phyloP scores from a whole-genome alignment of 2,797 vertebrate genomes.

The Labeo calbasu region DNA sequence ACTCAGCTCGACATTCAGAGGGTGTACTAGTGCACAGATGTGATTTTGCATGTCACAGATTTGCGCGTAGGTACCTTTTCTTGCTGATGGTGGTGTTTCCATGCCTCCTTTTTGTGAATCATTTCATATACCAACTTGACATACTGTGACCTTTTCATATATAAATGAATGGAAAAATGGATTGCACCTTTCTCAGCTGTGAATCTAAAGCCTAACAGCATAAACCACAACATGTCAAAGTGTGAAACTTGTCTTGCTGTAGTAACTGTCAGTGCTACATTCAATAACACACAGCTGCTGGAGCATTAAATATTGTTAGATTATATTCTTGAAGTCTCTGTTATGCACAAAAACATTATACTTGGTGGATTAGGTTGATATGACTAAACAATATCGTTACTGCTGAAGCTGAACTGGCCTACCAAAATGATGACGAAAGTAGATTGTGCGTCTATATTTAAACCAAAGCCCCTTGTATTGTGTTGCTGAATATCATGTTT shows the following conservation, averaged over 20 bases:
- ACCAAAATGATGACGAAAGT: neutral
- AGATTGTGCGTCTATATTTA: conserved; percentile 21
- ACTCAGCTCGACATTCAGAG: conserved; percentile 33
- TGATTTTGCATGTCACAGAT: conserved; percentile 52
- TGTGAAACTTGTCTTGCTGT: neutral
- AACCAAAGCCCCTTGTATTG: conserved; percentile 42
- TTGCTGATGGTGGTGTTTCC: neutral
- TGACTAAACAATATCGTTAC: neutral
- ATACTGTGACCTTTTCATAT: conserved; percentile 35
- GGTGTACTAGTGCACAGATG: conserved; percentile 36
- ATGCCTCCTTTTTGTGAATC: neutral
- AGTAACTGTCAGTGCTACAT: neutral
- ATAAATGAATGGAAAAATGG: neutral
- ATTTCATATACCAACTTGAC: neutral
- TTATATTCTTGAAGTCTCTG: neutral
- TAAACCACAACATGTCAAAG: conserved; percentile 32
- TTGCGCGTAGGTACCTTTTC: neutral
- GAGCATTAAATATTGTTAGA: neutral
- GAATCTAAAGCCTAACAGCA: conserved; percentile 14
- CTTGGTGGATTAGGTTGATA: too few species aligned
- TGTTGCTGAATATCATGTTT: conserved; percentile 17
- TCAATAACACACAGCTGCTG: neutral
- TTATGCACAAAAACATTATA: neutral
- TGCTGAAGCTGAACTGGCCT: neutral
- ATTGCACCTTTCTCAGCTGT: conserved; percentile 21